Evolutionary conservation across 2,797 vertebrate genomes (phyloP), one percentile per base, ranked within the genome.

Genomic region (Sarcophilus harrisii): DNA sequence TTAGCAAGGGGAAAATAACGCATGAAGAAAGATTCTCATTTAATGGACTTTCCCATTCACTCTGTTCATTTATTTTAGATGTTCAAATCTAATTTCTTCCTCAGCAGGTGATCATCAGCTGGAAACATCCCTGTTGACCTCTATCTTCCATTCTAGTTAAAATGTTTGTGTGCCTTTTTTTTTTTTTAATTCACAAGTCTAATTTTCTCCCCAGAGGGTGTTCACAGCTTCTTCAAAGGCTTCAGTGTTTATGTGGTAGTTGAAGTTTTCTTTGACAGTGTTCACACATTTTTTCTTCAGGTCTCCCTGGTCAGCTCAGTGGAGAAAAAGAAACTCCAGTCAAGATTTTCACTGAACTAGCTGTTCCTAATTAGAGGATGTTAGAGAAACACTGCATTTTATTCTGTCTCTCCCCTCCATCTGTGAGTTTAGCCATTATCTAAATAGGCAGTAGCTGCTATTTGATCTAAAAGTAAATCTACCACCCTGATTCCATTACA

Each of bases 1-100:
- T 58, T 91, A 94, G 30, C 52, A 90, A 73, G 60, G 91, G 91
- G 0, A 12, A 92, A 89, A 81, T 28, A 95, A 97, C 96, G 97
- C 60, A 94, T 97, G 58, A 96, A 49, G 90, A 95, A 97, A 97
- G 93, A 95, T 90, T 57, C 96, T 97, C 96, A 98, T 96, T 97
- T 95, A 97, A 97, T 97, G 95, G 38, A 97, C 0, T 97, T 97
- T 96, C 27, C 81, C 87, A 90, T 58, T 90, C 57, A 81, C 62
- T 97, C 93, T 73, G 96, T 87, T 98, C 94, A 96, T 98, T 98
- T 98, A 32, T 97, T 96, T 97, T 98, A 98, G 92, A 96, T 98
- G 95, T 98, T 98, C 95, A 97, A 98, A 98, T 97, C 91, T 98
- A 98, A 97, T 98, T 98, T 98, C 73, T 98, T 97, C 94, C 98